Base-by-base conservation (phyloP, 2,797 vertebrate species). In the Pristis pectinata region DNA sequence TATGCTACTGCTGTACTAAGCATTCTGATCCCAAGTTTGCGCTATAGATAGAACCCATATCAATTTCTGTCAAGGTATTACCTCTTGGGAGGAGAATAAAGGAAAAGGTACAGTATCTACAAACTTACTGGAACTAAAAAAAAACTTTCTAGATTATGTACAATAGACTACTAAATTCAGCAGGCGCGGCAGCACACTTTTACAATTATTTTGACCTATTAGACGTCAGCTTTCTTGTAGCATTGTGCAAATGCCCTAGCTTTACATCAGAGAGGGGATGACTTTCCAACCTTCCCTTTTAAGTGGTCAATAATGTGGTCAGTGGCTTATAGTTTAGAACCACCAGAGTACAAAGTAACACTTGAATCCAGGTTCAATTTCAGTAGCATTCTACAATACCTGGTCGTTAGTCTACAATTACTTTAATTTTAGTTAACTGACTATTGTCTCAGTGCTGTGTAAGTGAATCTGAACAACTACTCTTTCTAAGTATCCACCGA, bases 141-240 rank as follows among this genome's bases (percentile, higher is more conserved):
- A 96, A 95, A 95, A 95, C 96, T 97, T 97, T 97, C 97, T 97
- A 96, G 97, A 97, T 97, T 97, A 97, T 95, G 95, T 96, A 96
- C 92, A 13, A 91, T 34, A 34, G 19, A 93, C 61, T 61, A 27
- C 67, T 6, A 76, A 53, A 94, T 94, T 49, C 70, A 56, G 15
- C 5, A 34, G 44, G 49, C 17, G 44, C 70, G 94, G 41, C n/a
- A 53, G 70, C 30, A 74, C 44, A 76, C 67, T 94, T 94, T 19
- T 53, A 10, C 30, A 93, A 70, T 1, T 44, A 22, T 72, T 72
- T 67, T 49, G 41, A 70, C 41, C 91, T 49, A 72, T 72, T 72
- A 72, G 24, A 93, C 11, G 64, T 93, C 64, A 93, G 24, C 37
- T 72, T 41, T 93, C 85, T 53, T 89, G 85, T 53, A 30, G 3